phyloP scores from a whole-genome alignment of 2,797 vertebrate species.

The Phoxinus dragarum region DNA sequence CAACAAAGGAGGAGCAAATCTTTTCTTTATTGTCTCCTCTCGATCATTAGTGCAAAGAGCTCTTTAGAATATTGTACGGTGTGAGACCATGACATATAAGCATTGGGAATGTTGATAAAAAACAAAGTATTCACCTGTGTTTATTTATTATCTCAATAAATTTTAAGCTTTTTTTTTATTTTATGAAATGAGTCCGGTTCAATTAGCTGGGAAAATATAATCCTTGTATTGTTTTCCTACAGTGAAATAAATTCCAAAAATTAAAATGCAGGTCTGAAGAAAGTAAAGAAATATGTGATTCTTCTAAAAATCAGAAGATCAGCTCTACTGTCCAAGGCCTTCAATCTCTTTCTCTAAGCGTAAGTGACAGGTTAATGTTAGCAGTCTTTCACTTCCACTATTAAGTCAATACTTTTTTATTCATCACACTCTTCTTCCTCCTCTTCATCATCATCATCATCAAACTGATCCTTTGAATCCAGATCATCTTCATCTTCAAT shows the following conservation, averaged over 20 bases:
- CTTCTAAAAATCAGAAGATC: slow-evolving; percentile 33
- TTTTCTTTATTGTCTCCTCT: slow-evolving; percentile 28
- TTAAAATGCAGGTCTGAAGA: slow-evolving; percentile 29
- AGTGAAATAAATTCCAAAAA: slow-evolving; percentile 23
- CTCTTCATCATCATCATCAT: slow-evolving; percentile 84
- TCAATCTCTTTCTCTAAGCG: slow-evolving; percentile 7
- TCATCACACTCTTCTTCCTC: slow-evolving; percentile 74
- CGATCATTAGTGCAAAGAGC: slow-evolving; percentile 12
- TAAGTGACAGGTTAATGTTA: slow-evolving; percentile 34
- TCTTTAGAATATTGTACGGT: background rate
- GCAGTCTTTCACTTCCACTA: slow-evolving; percentile 64
- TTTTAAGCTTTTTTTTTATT: background rate
- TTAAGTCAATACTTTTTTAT: slow-evolving; percentile 73
- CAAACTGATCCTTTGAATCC: slow-evolving; percentile 87
- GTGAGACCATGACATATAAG: background rate
- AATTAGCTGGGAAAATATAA: background rate
- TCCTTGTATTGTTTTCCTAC: background rate
- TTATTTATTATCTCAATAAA: slow-evolving; percentile 16
- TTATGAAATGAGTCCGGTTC: slow-evolving; percentile 18
- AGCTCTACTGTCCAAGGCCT: slow-evolving; percentile 40
- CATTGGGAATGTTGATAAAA: slow-evolving; percentile 11
- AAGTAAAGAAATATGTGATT: slow-evolving; percentile 11
- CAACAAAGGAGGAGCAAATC: background rate
- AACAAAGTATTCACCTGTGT: slow-evolving; percentile 4
- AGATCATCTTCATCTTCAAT: slow-evolving; percentile 95